A percentile compares a stretch with the other conserved stretches of the same genome.
Conservation (phyloP, 2,888 invertebrate genomes). For the Drosophila imparisetae region DNA sequence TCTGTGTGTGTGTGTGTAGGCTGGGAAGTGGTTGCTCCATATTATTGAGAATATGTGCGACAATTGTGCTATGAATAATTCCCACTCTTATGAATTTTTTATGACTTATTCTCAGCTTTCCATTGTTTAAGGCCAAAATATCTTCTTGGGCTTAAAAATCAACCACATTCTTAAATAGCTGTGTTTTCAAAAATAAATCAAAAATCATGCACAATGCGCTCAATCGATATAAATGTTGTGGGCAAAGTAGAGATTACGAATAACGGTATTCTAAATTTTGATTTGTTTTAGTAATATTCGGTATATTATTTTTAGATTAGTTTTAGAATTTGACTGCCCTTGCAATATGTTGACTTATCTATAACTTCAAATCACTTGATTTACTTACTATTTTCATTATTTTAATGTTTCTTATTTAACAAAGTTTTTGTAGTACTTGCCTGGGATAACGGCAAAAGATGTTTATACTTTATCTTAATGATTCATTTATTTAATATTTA, state of each 20-base stretch:
- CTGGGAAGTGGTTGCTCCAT: not conserved
- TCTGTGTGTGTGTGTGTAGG: not conserved
- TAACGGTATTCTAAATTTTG: not conserved
- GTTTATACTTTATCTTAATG: not conserved
- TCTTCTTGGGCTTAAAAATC: not conserved
- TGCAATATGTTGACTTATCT: not conserved
- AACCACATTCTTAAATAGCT: not conserved
- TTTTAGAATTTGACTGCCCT: not conserved
- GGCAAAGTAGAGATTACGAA: not conserved
- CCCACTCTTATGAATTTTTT: not conserved
- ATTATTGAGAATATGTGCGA: not conserved
- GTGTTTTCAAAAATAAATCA: not conserved
- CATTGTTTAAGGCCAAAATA: not conserved
- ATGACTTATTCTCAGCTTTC: not conserved
- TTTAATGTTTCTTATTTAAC: not conserved
- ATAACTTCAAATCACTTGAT: not conserved
- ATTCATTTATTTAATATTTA: not conserved
- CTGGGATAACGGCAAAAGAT: not conserved
- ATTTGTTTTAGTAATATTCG: not conserved
- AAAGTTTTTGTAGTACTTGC: not conserved
- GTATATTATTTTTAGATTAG: not conserved
- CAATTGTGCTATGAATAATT: not conserved
- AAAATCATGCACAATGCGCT: not conserved
- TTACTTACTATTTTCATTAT: not conserved
- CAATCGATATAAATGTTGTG: not conserved